Evolutionary conservation across 23 tunicate species (phyloP), one percentile per base, ranked within the genome.

Genomic region (Styela clava): DNA sequence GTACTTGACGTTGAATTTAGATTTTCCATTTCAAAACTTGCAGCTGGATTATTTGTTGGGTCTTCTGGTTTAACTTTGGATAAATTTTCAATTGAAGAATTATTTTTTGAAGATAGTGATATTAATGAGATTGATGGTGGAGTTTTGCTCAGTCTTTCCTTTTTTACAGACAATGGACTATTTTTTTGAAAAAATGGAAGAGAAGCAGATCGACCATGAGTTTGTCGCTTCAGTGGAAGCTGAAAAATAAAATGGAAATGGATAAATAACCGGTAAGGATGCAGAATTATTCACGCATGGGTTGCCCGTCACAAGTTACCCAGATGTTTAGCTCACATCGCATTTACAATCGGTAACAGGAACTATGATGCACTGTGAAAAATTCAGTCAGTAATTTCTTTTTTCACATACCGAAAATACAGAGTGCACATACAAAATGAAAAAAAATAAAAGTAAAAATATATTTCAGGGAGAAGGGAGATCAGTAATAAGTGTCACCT

Each of bases 141-240:
- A 44, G 64, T 51, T 35, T 56, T 52, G 69, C 64, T 76, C 27
- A 25, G 22, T 28, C 1, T 44, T 36, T 76, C 65, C 22, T 16
- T 76, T 9, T 52, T 51, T 1, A 64, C 35, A 20, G 16, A 31
- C 77, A 71, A 24, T 21, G 67, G 31, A 44, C 65, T 76, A 64
- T 24, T 25, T 52, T 76, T 44, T 24, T 36, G 35, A 27, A 76
- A 76, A 64, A 76, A 76, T 22, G 81, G 81, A 19, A 76, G 26
- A 12, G 81, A 76, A 22, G 29, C 22, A 35, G 81, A 76, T 16
- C 81, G 28, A 44, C 33, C 18, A 24, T 76, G 81, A 18, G 81
- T 44, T 30, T 71, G 77, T 3, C 27, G 16, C 7, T 71, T 71
- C 29, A 28, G 32, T 35, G 32, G 77, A 3, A 29, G 23, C 37